Percentiles rank a stretch among this genome's conserved stretches.
Evolutionary conservation across 1,140 invertebrate species (phyloP).

Genomic region (Temnothorax nylanderi): DNA sequence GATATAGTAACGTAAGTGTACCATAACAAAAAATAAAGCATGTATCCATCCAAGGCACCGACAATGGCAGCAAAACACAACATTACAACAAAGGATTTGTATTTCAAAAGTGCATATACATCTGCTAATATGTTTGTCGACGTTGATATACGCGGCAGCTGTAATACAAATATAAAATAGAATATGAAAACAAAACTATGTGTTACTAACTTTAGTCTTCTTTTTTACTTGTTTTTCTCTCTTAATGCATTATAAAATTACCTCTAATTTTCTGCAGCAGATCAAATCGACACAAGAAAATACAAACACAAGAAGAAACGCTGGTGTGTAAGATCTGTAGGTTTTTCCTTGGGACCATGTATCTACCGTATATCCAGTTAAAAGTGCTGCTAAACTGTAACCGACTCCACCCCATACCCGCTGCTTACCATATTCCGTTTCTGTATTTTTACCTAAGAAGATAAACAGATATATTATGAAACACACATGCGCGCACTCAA

Average conservation of each 20-base stretch:
- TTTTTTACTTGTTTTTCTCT: neutral
- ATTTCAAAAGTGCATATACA: conserved; percentile 86
- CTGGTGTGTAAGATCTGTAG: too few relatives aligned
- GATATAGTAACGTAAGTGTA: conserved; percentile 79
- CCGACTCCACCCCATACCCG: too few relatives aligned
- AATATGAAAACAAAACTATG: neutral
- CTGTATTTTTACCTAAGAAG: too few relatives aligned
- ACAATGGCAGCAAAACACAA: conserved; percentile 89
- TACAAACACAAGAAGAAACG: conserved; percentile 86
- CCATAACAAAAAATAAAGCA: conserved; percentile 93
- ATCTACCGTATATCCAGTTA: too few relatives aligned
- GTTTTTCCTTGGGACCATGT: too few relatives aligned
- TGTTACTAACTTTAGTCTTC: neutral
- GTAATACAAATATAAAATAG: conserved; percentile 71
- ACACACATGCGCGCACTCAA: too few relatives aligned
- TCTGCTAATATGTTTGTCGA: conserved; percentile 89
- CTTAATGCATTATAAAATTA: conserved; percentile 74
- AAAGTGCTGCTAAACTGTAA: too few relatives aligned
- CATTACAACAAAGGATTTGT: conserved; percentile 88
- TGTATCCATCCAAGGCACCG: conserved; percentile 91
- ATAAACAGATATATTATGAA: too few relatives aligned
- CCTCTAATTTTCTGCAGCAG: conserved; percentile 88
- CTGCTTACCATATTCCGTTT: too few relatives aligned
- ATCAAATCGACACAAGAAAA: conserved; percentile 88
- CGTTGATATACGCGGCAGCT: conserved; percentile 90